A percentile compares a stretch with the other conserved stretches of the same genome.
Conservation (phyloP, 2,888 invertebrate species). For the Epinotia nisella region DNA sequence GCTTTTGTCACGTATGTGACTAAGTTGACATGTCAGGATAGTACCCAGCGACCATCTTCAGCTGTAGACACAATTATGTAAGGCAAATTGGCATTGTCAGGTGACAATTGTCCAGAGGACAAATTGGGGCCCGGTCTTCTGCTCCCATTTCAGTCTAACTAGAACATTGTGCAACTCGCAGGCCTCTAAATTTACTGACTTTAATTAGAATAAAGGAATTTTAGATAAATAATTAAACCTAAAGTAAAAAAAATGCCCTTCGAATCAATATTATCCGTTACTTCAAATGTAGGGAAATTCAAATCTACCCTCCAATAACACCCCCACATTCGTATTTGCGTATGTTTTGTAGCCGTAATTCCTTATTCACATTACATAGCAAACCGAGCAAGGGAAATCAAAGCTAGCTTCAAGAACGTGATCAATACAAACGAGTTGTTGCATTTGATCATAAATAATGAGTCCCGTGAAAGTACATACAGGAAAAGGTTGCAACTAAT, state of each 20-base stretch:
- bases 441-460: slow-evolving; percentile 25
- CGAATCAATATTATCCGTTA: slow-evolving; percentile 1
- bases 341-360: not conserved
- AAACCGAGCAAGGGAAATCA: slow-evolving; percentile 1
- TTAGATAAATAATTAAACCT: not conserved
- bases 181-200: no score
- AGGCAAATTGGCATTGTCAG: no score
- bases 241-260: not conserved
- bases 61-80: no score
- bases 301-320: slow-evolving; percentile 10
- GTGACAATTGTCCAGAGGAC: no score
- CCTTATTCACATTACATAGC: not conserved
- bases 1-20: no score
- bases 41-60: no score
- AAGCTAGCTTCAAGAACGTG: not conserved
- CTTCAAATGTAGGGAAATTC: slow-evolving; percentile 9
- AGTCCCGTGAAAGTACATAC: slow-evolving; percentile 15
- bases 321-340: not conserved
- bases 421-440: slow-evolving; percentile 29
- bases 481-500: not conserved
- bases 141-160: no score
- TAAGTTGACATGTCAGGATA: no score
- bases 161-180: no score
- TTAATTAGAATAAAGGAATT: not conserved
- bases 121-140: no score